Evolutionary conservation across 2,888 invertebrate species (phyloP).

Genomic region (Euplexia lucipara): DNA sequence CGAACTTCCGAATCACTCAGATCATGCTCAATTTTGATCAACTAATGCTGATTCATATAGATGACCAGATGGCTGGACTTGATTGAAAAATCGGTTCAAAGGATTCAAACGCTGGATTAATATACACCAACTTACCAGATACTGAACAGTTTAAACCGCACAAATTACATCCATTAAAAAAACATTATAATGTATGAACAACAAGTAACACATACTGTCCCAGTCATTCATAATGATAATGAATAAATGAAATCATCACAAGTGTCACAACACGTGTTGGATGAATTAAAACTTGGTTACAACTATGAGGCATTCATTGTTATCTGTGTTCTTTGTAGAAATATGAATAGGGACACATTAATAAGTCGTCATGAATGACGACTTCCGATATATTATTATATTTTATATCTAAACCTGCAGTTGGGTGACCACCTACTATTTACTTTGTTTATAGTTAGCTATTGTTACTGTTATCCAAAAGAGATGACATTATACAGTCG

Average conservation of each 20-base stretch:
- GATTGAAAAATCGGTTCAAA: not conserved
- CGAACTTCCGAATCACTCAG: not conserved
- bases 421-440: too few relatives aligned
- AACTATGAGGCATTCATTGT: not conserved
- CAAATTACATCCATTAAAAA: constrained; percentile 3
- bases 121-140: not conserved
- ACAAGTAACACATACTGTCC: constrained; percentile 15
- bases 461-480: too few relatives aligned
- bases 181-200: not conserved
- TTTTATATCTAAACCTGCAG: not conserved
- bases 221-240: constrained; percentile 30
- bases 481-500: too few relatives aligned
- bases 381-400: constrained; percentile 2
- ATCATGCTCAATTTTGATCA: not conserved
- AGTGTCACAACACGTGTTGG: constrained; percentile 40
- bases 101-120: not conserved
- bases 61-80: not conserved
- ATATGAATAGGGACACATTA: constrained; percentile 17
- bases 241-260: constrained; percentile 45
- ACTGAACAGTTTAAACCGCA: not conserved
- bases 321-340: constrained; percentile 1
- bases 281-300: constrained; percentile 24
- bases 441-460: too few relatives aligned
- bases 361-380: constrained; percentile 7
- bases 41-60: not conserved